These are phyloP conservation scores for Grus americana DNA, from an alignment of 2,113 vertebrate species.

Conservation along the genomic window DNA sequence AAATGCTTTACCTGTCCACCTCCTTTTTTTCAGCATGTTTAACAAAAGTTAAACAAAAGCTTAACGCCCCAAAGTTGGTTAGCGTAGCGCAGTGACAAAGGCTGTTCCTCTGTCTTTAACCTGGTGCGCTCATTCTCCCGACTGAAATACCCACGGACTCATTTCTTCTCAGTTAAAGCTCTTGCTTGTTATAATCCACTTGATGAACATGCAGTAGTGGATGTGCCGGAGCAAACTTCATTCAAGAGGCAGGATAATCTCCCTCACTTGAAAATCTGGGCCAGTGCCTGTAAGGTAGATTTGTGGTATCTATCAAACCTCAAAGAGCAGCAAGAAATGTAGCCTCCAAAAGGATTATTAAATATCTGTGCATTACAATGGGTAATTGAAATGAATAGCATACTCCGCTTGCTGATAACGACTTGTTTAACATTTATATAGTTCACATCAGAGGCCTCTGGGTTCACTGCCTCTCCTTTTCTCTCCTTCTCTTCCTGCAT, in stretches of 20 bases:
- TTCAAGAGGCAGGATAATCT: slow-evolving; percentile 48
- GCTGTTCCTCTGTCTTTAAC: neutral
- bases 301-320: slow-evolving; percentile 51
- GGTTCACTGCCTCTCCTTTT: slow-evolving; percentile 1
- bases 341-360: slow-evolving; percentile 56
- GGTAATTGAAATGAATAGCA: slow-evolving; percentile 49
- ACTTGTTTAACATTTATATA: slow-evolving; percentile 66
- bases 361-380: slow-evolving; percentile 54
- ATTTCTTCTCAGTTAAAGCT: neutral
- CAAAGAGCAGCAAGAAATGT: slow-evolving; percentile 59
- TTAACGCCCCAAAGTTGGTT: neutral
- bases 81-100: neutral
- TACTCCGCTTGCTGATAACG: slow-evolving; percentile 11
- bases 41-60: neutral
- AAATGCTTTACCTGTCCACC: neutral
- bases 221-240: neutral
- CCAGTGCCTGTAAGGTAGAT: slow-evolving; percentile 43
- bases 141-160: neutral
- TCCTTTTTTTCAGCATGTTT: neutral
- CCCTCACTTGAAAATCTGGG: slow-evolving; percentile 6
- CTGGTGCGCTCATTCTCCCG: neutral
- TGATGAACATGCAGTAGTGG: slow-evolving; percentile 6
- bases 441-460: slow-evolving; percentile 45
- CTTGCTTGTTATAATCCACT: neutral
- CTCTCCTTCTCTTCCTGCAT: neutral